Base-by-base conservation (phyloP, 2,113 vertebrate genomes). In the Zapornia atra region DNA sequence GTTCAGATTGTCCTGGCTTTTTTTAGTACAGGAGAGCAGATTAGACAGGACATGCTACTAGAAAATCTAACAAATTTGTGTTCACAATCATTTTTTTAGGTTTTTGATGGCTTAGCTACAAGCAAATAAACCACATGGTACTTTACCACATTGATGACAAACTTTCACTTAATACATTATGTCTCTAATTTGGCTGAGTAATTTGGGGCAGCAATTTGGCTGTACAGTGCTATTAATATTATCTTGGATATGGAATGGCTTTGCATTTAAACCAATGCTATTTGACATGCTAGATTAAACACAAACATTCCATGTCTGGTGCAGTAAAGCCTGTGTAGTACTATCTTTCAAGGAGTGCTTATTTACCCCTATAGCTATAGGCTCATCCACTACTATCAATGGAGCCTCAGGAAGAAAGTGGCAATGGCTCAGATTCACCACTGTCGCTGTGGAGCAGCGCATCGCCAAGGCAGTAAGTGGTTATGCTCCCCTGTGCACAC, bases 161-260 rank as follows among this genome's bases (percentile, higher is more conserved):
- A 77, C 46, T 69, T 84, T 29, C 28, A 63, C 46, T 75, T 51
- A 75, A 73, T 33, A 92, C 21, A 38, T 31, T 12, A 63, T 44
- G 54, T 20, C 54, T 86, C 68, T 73, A 88, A 86, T 81, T 80
- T 66, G 24, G 16, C 36, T 53, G 12, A 92, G 68, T 82, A 85
- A 76, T 84, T 73, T 60, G 53, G n/a, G 71, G 57, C 61, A 84
- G 82, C 70, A 88, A 86, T 84, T 93, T 69, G 24, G 11, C 42
- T 61, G 16, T 65, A 82, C 69, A 53, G 21, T 57, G 82, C 65
- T 72, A 79, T 69, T 85, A 94, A 15, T 70, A 90, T 57, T 82
- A 87, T 42, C 71, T 44, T 66, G 56, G 54, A 70, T 86, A 86
- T 38, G 19, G 25, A 90, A 72, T 34, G 17, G 76, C 68, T 94